These are phyloP conservation scores for Cephus runcator DNA, from an alignment of 2,888 invertebrate species.

Conservation along the genomic window DNA sequence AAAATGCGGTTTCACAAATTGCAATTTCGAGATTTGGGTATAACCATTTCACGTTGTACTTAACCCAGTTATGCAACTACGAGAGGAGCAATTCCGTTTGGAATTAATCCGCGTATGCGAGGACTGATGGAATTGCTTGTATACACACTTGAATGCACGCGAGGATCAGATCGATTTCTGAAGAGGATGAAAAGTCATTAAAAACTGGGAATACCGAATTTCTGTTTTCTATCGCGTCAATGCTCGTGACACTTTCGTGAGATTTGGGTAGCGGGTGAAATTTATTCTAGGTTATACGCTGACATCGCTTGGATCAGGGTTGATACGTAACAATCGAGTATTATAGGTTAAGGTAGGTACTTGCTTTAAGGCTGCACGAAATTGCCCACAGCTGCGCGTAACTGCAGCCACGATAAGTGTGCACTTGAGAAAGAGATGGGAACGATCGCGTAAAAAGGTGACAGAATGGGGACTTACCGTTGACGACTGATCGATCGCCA, in stretches of 20 bases:
- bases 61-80: neutral
- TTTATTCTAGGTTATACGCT: neutral
- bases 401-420: neutral
- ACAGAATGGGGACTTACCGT: neutral
- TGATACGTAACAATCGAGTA: neutral
- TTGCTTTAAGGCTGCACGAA: neutral
- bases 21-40: neutral
- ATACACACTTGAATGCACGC: neutral
- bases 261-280: neutral
- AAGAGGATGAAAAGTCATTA: neutral
- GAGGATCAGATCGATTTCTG: neutral
- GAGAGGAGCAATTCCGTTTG: neutral
- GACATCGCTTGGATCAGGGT: neutral
- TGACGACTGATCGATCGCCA: neutral
- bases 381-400: neutral
- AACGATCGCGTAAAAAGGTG: neutral
- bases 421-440: neutral
- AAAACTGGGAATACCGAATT: neutral
- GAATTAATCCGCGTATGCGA: neutral
- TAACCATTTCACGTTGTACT: neutral
- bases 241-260: neutral
- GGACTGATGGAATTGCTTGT: neutral
- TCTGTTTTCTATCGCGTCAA: neutral
- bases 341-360: neutral
- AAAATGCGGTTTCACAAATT: neutral